Evolutionary conservation across 2,888 invertebrate species (phyloP).

Genomic region (Ennomos erosarius): DNA sequence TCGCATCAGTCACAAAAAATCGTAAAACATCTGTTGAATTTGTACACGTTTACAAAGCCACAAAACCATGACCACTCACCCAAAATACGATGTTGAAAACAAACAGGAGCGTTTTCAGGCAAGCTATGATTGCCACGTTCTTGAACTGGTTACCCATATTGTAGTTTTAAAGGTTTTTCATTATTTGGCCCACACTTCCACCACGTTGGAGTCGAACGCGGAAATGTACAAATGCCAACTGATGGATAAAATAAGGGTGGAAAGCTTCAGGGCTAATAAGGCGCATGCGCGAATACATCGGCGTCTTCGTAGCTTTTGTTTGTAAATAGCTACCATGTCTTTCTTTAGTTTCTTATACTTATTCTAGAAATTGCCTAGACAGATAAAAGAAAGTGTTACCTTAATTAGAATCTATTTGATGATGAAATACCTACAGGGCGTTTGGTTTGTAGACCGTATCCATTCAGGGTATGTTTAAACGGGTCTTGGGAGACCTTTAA

Average conservation of each 20-base stretch:
- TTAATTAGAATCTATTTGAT: no score
- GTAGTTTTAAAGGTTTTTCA: conserved; percentile 11
- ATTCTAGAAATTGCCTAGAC: no score
- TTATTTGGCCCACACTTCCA: conserved; percentile 16
- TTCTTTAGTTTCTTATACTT: no score
- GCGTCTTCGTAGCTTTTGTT: conserved; percentile 53
- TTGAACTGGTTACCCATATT: conserved; percentile 89
- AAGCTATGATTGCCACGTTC: conserved; percentile 90
- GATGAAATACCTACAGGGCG: no score
- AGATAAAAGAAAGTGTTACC: no score
- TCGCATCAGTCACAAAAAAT: neutral
- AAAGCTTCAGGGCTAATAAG: conserved; percentile 31
- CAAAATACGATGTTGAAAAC: conserved; percentile 92
- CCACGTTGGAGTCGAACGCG: neutral
- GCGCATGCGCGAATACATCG: conserved; percentile 71
- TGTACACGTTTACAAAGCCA: neutral
- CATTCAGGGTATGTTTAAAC: no score
- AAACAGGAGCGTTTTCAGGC: conserved; percentile 91
- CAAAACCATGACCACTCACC: conserved; percentile 84
- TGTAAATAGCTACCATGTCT: conserved; percentile 47
- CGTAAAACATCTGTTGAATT: conserved; percentile 36
- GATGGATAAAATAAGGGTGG: conserved; percentile 13
- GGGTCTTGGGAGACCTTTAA: no score
- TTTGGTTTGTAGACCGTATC: no score
- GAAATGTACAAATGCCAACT: conserved; percentile 7